Conservation (phyloP, 2,888 invertebrate genomes). For the Mythimna vitellina region DNA sequence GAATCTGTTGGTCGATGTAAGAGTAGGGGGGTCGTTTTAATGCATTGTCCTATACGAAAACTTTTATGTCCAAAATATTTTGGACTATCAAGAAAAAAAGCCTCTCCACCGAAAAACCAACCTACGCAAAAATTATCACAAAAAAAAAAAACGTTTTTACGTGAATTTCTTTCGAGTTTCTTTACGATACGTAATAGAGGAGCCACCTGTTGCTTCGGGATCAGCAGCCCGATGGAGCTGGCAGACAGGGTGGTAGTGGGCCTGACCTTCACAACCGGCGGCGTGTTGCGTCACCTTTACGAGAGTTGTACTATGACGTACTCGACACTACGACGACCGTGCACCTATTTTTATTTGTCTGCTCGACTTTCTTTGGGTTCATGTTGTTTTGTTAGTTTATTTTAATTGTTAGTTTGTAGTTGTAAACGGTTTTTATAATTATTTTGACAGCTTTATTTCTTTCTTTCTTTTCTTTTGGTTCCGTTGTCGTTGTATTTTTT, state of each 20-base stretch:
- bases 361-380: not conserved
- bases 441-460: too few relatives aligned
- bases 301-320: not conserved
- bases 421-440: too few relatives aligned
- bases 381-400: not conserved
- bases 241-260: not conserved
- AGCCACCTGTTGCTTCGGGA: not conserved
- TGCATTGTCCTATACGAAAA: too few relatives aligned
- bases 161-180: slow-evolving; percentile 3
- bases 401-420: too few relatives aligned
- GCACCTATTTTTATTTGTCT: not conserved
- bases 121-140: not conserved
- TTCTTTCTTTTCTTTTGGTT: too few relatives aligned
- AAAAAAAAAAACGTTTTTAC: too few relatives aligned
- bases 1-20: too few relatives aligned
- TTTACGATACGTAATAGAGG: not conserved
- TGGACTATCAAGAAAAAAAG: not conserved
- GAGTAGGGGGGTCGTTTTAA: too few relatives aligned
- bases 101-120: not conserved
- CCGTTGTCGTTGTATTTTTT: too few relatives aligned
- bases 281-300: not conserved
- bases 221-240: not conserved
- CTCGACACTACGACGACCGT: too few relatives aligned
- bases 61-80: too few relatives aligned
- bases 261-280: slow-evolving; percentile 5